Conservation (phyloP, 53 echinoderm and acorn worm genomes). For the Holothuria leucospilota region DNA sequence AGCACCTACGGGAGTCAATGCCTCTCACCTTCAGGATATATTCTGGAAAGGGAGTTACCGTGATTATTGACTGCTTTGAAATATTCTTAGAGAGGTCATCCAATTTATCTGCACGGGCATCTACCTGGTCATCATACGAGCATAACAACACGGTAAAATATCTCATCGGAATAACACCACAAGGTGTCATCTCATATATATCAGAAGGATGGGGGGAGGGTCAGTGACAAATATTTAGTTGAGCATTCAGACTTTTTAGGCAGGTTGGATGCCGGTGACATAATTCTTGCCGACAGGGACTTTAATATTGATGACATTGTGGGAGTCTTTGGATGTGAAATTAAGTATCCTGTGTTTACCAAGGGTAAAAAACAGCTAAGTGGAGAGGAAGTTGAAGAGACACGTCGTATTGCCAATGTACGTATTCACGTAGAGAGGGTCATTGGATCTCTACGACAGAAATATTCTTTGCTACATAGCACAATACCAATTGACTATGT, state of each 20-base stretch:
- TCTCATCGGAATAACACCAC: slow-evolving; percentile 45
- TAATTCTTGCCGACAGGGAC: slow-evolving; percentile 47
- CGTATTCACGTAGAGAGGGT: slow-evolving; percentile 59
- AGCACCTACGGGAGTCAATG: slow-evolving; percentile 12
- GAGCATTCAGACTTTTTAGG: slow-evolving; percentile 7
- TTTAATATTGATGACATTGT: slow-evolving; percentile 39
- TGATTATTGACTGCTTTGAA: slow-evolving; percentile 32
- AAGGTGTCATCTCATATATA: slow-evolving; percentile 46
- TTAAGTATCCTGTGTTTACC: slow-evolving; percentile 45
- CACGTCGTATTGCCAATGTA: slow-evolving; percentile 58
- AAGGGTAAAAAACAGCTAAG: slow-evolving; percentile 59
- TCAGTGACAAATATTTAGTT: slow-evolving; percentile 43
- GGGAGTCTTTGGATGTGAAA: slow-evolving; percentile 8
- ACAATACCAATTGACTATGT: slow-evolving; percentile 55
- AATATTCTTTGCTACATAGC: slow-evolving; percentile 57
- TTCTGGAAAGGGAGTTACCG: not conserved
- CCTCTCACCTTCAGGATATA: slow-evolving; percentile 20
- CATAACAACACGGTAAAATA: slow-evolving; percentile 53
- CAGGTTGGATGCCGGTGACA: slow-evolving; percentile 42
- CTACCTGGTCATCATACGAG: slow-evolving; percentile 42
- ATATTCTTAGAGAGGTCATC: slow-evolving; percentile 17
- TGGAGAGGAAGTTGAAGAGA: slow-evolving; percentile 49
- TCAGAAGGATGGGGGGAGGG: slow-evolving; percentile 60
- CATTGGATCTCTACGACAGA: slow-evolving; percentile 52
- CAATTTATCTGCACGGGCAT: slow-evolving; percentile 13